Percentiles rank a stretch among this genome's conserved stretches.
These are phyloP conservation scores for Epinotia brunnichana DNA, from an alignment of 2,888 invertebrate genomes.

Conservation along the genomic window DNA sequence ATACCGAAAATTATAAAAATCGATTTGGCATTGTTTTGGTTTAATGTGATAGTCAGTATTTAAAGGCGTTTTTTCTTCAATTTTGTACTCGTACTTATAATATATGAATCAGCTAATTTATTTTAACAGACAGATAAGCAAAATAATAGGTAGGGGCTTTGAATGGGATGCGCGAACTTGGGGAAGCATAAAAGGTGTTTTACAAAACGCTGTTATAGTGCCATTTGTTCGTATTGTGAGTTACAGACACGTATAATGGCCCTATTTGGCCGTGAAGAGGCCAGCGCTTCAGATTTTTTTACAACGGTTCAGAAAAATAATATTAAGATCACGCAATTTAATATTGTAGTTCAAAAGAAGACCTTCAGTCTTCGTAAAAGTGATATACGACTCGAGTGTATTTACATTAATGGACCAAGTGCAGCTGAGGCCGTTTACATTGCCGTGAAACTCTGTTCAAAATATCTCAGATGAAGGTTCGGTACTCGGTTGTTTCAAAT, in stretches of 20 bases:
- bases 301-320: constrained; percentile 6
- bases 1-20: too few species aligned
- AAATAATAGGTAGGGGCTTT: constrained; percentile 11
- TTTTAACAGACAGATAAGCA: not conserved
- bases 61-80: too few species aligned
- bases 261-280: constrained; percentile 54
- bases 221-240: constrained; percentile 56
- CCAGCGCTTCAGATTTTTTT: constrained; percentile 31
- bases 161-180: constrained; percentile 16
- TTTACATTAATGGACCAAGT: not conserved
- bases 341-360: not conserved
- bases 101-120: too few species aligned
- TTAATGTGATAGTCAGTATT: too few species aligned
- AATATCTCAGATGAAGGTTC: not conserved
- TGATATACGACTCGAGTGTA: not conserved
- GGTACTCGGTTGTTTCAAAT: too few species aligned
- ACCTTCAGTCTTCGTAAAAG: not conserved
- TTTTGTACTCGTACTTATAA: too few species aligned
- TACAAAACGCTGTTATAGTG: constrained; percentile 60
- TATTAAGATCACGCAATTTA: constrained; percentile 6
- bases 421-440: not conserved
- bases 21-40: not conserved
- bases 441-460: not conserved
- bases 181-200: constrained; percentile 55
- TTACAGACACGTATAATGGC: constrained; percentile 49